Evolutionary conservation across 2,888 invertebrate genomes (phyloP), one percentile per base, ranked within the genome.

Genomic region (Pimpla rufipes): DNA sequence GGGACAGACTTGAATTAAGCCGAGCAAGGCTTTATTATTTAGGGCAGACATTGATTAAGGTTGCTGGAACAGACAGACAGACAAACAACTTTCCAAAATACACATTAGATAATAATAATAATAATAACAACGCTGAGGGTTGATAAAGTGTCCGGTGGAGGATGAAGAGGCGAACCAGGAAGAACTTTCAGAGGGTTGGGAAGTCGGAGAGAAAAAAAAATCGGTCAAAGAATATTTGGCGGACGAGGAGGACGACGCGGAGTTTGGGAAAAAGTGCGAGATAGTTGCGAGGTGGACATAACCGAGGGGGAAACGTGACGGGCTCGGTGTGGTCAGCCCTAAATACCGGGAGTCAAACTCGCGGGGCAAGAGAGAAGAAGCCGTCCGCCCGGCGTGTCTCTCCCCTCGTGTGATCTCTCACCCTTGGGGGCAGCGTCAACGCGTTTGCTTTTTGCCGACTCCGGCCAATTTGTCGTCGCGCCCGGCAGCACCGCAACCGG

Each of bases 401-500:
- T 55, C 68, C 68, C 62, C 70, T 59, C 68, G 68, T 70, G 68
- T 70, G 68, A 70, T 70, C 59, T 37, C 52, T 62, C 47, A 62
- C 59, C 68, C 62, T 59, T 35, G 21, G 66, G 64, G 64, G 42
- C 73, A 42, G 18, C 45, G 55, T 42, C 71, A 23, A 71, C 59
- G 29, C 73, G 71, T 64, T 62, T n/a, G 66, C 79, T 79, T 79
- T 79, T 73, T 79, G 73, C 47, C 79, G 52, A 66, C 42, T 45
- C 66, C 23, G 57, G 66, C 73, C 77, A 78, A 78, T 78, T 78
- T 78, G 77, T 78, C 77, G 73, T 79, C 66, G 62, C 73, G 21
- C 45, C 40, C 68, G 18, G 62, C 18, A 62, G 13, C 57, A 45
- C 66, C 73, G 71, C 47, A 13, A 21, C 75, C 68, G 75, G 66